Evolutionary conservation across 2,113 vertebrate genomes (phyloP).

Genomic region (Oryctolagus cuniculus): DNA sequence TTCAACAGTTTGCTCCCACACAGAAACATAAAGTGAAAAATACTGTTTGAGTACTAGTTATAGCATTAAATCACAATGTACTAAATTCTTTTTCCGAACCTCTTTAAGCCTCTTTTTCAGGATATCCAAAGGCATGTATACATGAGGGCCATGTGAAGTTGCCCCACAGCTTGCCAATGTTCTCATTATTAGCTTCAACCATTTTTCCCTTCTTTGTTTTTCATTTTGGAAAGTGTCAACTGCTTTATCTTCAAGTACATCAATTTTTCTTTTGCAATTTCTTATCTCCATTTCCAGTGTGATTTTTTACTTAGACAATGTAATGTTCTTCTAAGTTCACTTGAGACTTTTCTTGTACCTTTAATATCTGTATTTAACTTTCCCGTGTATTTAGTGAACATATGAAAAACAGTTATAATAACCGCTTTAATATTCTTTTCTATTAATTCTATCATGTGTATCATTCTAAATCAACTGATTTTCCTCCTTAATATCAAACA

Average conservation of each 20-base stretch:
- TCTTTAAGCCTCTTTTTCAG: not conserved
- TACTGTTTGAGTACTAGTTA: too few species aligned
- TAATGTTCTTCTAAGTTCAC: not conserved
- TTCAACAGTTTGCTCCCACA: too few species aligned
- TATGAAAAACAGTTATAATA: constrained; percentile 3
- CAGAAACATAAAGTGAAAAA: too few species aligned
- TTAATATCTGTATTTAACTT: not conserved
- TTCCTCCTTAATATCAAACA: not conserved
- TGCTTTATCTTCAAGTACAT: not conserved
- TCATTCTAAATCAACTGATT: constrained; percentile 11
- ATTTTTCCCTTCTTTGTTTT: not conserved
- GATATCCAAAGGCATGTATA: not conserved
- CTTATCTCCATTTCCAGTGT: not conserved
- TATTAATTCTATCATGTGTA: not conserved
- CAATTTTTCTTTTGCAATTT: not conserved
- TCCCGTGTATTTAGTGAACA: not conserved
- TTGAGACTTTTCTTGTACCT: not conserved
- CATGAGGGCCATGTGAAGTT: not conserved
- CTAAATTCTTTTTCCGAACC: not conserved
- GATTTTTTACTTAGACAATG: not conserved
- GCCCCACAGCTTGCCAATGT: not conserved
- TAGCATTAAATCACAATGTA: too few species aligned
- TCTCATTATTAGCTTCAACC: not conserved
- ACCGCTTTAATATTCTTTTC: not conserved
- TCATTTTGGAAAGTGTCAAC: not conserved